Conservation (phyloP, 2,797 vertebrate genomes). For the Premnoplex brunnescens region DNA sequence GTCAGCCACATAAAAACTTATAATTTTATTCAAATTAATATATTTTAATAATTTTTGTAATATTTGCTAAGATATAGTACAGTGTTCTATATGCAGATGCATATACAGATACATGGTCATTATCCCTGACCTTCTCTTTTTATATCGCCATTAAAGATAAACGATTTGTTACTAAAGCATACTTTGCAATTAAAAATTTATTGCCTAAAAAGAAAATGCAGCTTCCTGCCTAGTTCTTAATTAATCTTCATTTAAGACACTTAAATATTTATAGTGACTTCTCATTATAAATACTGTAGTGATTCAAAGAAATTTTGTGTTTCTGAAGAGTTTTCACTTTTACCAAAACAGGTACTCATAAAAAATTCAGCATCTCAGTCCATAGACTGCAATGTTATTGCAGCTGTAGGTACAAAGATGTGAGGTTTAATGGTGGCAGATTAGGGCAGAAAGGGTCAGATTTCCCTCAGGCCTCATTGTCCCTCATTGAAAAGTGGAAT, state of each 20-base stretch:
- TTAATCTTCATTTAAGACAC: slow-evolving; percentile 36
- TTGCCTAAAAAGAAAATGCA: slow-evolving; percentile 28
- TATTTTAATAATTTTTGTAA: not conserved
- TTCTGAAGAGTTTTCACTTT: not conserved
- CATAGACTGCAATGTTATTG: not conserved
- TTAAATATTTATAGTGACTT: slow-evolving; percentile 18
- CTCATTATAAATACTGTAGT: not conserved
- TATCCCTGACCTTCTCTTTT: slow-evolving; percentile 9
- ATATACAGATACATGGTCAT: not conserved
- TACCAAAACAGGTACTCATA: not conserved
- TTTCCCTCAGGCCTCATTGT: not conserved
- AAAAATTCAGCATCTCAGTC: not conserved
- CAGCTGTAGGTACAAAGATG: not conserved
- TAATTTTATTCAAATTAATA: not conserved
- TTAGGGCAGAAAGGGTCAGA: not conserved
- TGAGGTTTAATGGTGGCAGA: not conserved
- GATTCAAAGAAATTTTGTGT: not conserved
- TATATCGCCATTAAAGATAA: not conserved
- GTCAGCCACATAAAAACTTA: not conserved
- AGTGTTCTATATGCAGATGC: not conserved
- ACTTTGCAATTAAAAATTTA: slow-evolving; percentile 17
- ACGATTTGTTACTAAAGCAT: not conserved
- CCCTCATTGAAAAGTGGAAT: not conserved
- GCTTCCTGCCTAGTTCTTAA: not conserved
- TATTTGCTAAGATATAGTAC: not conserved